Conservation (phyloP, 2,797 vertebrate genomes). For the Alca torda region DNA sequence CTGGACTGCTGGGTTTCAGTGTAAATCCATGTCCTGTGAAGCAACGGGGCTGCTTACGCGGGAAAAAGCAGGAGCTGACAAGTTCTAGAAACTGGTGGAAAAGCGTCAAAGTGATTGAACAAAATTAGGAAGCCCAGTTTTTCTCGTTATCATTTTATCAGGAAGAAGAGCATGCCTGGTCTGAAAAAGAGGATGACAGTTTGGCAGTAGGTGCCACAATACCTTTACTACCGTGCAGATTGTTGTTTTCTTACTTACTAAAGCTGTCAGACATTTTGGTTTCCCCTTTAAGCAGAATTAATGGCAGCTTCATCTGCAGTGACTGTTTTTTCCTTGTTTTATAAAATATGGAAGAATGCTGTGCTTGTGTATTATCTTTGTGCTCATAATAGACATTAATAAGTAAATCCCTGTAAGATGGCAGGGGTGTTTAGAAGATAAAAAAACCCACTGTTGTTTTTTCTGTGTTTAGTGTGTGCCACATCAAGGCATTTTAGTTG, state of each 20-base stretch:
- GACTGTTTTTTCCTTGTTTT: background rate
- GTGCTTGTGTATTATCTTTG: background rate
- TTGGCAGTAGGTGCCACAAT: rapidly evolving
- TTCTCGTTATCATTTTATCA: background rate
- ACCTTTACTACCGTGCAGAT: rapidly evolving
- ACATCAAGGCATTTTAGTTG: background rate
- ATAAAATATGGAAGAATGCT: background rate
- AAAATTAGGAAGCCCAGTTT: background rate
- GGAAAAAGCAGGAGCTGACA: background rate
- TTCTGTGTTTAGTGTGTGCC: background rate
- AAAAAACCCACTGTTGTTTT: rapidly evolving
- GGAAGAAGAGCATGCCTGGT: background rate
- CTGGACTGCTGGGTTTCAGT: background rate
- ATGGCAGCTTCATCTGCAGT: background rate
- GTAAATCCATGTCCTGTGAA: background rate
- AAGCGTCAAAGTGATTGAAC: background rate
- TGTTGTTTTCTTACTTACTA: background rate
- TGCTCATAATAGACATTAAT: background rate
- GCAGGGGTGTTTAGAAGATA: background rate
- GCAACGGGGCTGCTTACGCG: rapidly evolving
- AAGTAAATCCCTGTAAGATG: conserved; percentile 20
- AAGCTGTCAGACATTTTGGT: background rate
- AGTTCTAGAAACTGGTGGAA: background rate
- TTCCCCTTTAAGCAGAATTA: background rate
- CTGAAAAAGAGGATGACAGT: background rate